A percentile compares a stretch with the other conserved stretches of the same genome.
Evolutionary conservation across 2,888 invertebrate species (phyloP).

Genomic region (Polietes domitor): DNA sequence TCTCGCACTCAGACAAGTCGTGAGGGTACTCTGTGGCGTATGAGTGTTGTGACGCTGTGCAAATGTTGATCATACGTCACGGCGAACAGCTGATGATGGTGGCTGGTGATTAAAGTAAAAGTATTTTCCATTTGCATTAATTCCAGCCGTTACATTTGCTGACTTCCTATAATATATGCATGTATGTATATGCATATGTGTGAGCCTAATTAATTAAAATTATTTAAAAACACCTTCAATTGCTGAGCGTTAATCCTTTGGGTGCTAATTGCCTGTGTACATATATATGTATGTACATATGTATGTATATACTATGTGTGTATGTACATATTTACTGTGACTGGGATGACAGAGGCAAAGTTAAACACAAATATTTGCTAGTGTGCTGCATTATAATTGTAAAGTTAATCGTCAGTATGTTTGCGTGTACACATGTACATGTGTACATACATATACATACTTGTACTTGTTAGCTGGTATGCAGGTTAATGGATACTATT

Average conservation of each 20-base stretch:
- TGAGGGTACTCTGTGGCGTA: conserved; percentile 6
- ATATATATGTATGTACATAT: not conserved
- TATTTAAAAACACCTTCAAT: conserved; percentile 9
- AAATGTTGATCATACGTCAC: conserved; percentile 26
- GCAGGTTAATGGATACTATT: no score
- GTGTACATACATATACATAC: no score
- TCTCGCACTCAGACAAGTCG: not conserved
- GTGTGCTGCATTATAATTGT: not conserved
- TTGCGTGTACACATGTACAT: not conserved
- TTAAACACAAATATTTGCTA: conserved; percentile 12
- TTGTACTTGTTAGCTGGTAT: no score
- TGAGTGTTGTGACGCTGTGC: not conserved
- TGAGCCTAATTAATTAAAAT: conserved; percentile 20
- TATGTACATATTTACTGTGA: conserved; percentile 16
- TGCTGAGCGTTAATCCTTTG: not conserved
- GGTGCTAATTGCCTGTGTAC: not conserved
- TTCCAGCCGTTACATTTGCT: not conserved
- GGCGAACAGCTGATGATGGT: not conserved
- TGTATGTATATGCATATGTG: no score
- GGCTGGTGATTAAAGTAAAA: not conserved
- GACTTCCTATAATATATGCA: no score
- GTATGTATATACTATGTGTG: not conserved
- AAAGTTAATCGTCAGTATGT: not conserved
- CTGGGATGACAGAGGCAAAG: not conserved
- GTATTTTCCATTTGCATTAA: no score